Evolutionary conservation across 2,888 invertebrate species (phyloP).

Genomic region (Orthosia incerta): DNA sequence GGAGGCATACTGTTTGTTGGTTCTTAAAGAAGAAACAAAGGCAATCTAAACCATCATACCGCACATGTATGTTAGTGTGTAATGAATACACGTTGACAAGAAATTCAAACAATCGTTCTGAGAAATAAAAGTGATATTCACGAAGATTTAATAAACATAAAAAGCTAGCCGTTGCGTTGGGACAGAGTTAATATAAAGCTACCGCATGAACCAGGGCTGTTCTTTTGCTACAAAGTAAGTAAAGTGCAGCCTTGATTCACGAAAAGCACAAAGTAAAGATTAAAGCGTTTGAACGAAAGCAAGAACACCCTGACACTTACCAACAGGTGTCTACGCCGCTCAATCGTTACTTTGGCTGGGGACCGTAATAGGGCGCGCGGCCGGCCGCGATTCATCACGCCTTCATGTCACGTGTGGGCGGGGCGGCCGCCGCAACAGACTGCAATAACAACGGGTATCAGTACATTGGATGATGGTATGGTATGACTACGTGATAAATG

Average conservation of each 20-base stretch:
- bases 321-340: constrained; percentile 89
- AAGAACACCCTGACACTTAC: constrained; percentile 91
- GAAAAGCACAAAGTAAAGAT: constrained; percentile 90
- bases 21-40: constrained; percentile 88
- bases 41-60: constrained; percentile 66
- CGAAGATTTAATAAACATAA: constrained; percentile 65
- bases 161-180: constrained; percentile 66
- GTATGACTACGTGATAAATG: constrained; percentile 87
- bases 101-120: constrained; percentile 52
- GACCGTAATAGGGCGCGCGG: constrained; percentile 85
- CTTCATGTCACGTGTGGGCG: constrained; percentile 86
- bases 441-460: constrained; percentile 90
- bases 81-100: constrained; percentile 60
- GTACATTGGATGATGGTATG: constrained; percentile 84
- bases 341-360: constrained; percentile 90
- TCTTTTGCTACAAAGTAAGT: constrained; percentile 65
- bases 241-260: constrained; percentile 81
- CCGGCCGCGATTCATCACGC: constrained; percentile 90
- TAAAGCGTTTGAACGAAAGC: constrained; percentile 89
- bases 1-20: constrained; percentile 93
- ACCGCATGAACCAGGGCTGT: constrained; percentile 69
- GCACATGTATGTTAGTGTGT: constrained; percentile 57
- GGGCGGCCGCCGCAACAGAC: constrained; percentile 86
- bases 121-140: constrained; percentile 57
- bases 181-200: constrained; percentile 72